A percentile compares a stretch with the other conserved stretches of the same genome.
These are phyloP conservation scores for Drosophila yooni DNA, from an alignment of 2,888 invertebrate genomes.

Conservation along the genomic window DNA sequence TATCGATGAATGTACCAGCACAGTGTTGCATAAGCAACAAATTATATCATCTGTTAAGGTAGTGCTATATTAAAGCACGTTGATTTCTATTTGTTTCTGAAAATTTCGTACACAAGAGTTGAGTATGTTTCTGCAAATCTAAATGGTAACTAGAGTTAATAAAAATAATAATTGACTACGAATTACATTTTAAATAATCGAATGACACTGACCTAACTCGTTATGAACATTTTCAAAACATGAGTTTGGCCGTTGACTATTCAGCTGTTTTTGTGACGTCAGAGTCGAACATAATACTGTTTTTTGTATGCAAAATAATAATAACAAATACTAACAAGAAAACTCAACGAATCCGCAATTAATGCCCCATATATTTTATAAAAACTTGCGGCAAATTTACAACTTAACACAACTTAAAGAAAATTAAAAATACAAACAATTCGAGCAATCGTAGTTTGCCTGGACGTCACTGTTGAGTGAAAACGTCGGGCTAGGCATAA, in stretches of 20 bases:
- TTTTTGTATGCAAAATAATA: background rate
- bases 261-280: background rate
- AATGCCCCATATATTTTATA: background rate
- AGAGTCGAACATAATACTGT: background rate
- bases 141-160: background rate
- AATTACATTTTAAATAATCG: background rate
- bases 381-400: background rate
- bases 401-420: background rate
- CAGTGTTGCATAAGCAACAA: conserved; percentile 2
- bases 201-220: background rate
- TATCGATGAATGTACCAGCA: conserved; percentile 29
- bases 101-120: background rate
- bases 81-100: background rate
- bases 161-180: background rate
- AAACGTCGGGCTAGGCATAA: background rate
- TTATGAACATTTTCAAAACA: background rate
- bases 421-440: background rate
- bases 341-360: background rate
- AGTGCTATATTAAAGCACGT: background rate
- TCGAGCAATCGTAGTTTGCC: background rate
- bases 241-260: background rate
- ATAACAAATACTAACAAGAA: background rate
- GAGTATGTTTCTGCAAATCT: background rate
- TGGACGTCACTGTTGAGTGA: conserved; percentile 13
- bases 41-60: background rate